Evolutionary conservation across 2,888 invertebrate genomes (phyloP), one percentile per base, ranked within the genome.

Genomic region (Drosophila sordidula): DNA sequence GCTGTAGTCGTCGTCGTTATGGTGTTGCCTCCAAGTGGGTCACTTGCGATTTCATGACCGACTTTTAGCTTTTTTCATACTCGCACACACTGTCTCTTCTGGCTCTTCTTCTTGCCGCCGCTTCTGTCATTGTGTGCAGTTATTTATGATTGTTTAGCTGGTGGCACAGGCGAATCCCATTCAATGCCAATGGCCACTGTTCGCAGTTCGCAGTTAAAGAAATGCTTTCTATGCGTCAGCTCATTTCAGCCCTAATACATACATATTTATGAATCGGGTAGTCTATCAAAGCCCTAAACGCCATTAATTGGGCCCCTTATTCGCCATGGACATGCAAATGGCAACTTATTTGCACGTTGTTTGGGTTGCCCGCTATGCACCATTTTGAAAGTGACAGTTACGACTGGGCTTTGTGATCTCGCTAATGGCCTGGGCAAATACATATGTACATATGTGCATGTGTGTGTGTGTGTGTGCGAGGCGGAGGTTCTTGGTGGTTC

Each of bases 41-140:
- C 90, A 91, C 91, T 91, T 91, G 91, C 91, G 91, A 91, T 91
- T 91, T 91, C 91, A 90, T 91, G 91, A 91, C 91, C 91, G 90
- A 91, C 91, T 91, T 91, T 85, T 79, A 70, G 72, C 49, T 67
- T 72, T 78, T 69, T 83, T 61, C 52, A 63, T 56, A 62, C 54
- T 29, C 47, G 9, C 50, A 66, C 59, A 66, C 58, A 52, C 63
- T 69, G 65, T 57, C 66, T 66, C 70, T 63, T 67, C 62, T 50
- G 39, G 47, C 52, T 59, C 59, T 55, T 26, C 57, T 39, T 59
- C 44, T 45, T 1, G 18, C 8, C 22, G 16, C 18, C 25, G n/a
- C 52, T 26, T 46, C 38, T 12, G 34, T 36, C 45, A 65, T 78
- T 81, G 61, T 78, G 75, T 67, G 69, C 58, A 73, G 87, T 76